Evolutionary conservation across 1,140 invertebrate species (phyloP), one percentile per base, ranked within the genome.

Genomic region (Trachelipus rathkii): DNA sequence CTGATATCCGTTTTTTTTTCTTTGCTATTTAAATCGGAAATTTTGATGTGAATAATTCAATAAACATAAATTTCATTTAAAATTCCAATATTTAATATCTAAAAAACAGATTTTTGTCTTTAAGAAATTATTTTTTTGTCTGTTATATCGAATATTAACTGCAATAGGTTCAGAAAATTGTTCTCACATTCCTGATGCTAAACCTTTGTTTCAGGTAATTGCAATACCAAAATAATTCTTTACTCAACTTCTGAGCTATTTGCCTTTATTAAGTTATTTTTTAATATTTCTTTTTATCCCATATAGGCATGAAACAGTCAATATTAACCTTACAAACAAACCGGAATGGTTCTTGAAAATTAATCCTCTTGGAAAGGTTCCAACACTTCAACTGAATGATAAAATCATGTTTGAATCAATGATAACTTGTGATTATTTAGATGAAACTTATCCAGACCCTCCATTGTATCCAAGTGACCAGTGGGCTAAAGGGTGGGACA

Each of bases 311-410:
- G 86, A 87, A 77, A 79, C 82, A 4, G 82, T 86, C 4, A 86
- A 86, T 73, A 83, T 87, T 44, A 82, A 87, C 78, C 81, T 87
- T 24, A 83, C 81, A 68, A 67, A 82, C 5, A 86, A 87, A 80
- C 86, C 87, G 11, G 85, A 85, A 8, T 87, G 86, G 86, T 84
- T 85, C 19, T 79, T 87, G 15, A 81, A 84, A 44, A 84, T 82
- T 76, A 86, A 85, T 77, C 85, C 85, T 5, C 71, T 82, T 8
- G 87, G 86, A 10, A 79, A 83, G 73, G 86, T 87, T 8, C 87
- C 87, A 10, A 82, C 84, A 0, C 73, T 87, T 24, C 85, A 87
- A 74, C 67, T 78, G 24, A 83, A 84, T 71, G 84, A 83, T 24
- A 80, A 84, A 66, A 78, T 85, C 6, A 70, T 85, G 23, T 83